Evolutionary conservation across 2,888 invertebrate genomes (phyloP).

Genomic region (Drosophila merina): DNA sequence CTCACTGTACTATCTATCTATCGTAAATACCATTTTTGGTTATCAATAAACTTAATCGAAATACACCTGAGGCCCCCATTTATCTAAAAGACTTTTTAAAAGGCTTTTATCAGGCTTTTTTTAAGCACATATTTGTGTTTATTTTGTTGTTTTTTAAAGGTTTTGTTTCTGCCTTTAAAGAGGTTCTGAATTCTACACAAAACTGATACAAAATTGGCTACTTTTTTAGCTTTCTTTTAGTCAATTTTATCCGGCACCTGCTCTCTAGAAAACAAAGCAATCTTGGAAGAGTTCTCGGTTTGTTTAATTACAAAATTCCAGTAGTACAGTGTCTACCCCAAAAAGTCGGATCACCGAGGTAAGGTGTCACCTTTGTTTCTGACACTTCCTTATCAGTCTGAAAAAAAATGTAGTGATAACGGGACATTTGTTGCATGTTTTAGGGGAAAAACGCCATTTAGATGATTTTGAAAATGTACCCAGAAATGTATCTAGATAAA

Average conservation of each 20-base stretch:
- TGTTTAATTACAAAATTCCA: conserved; percentile 23
- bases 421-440: conserved; percentile 23
- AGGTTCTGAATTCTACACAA: too few relatives aligned
- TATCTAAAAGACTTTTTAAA: background rate
- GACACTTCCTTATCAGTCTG: conserved; percentile 2
- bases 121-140: background rate
- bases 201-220: too few relatives aligned
- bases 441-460: conserved; percentile 14
- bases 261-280: background rate
- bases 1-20: background rate
- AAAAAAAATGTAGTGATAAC: conserved; percentile 15
- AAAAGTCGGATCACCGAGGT: conserved; percentile 1
- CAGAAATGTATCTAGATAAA: conserved; percentile 1
- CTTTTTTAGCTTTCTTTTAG: too few relatives aligned
- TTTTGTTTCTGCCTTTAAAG: background rate
- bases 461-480: background rate
- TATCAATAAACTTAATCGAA: conserved; percentile 21
- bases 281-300: background rate
- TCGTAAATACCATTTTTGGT: conserved; percentile 7
- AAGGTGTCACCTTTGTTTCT: conserved; percentile 7
- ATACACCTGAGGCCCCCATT: background rate
- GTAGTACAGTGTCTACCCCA: conserved; percentile 8
- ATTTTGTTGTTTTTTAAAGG: background rate
- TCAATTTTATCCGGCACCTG: too few relatives aligned
- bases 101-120: conserved; percentile 17